These are phyloP conservation scores for Agrochola litura DNA, from an alignment of 2,888 invertebrate genomes.

Conservation along the genomic window DNA sequence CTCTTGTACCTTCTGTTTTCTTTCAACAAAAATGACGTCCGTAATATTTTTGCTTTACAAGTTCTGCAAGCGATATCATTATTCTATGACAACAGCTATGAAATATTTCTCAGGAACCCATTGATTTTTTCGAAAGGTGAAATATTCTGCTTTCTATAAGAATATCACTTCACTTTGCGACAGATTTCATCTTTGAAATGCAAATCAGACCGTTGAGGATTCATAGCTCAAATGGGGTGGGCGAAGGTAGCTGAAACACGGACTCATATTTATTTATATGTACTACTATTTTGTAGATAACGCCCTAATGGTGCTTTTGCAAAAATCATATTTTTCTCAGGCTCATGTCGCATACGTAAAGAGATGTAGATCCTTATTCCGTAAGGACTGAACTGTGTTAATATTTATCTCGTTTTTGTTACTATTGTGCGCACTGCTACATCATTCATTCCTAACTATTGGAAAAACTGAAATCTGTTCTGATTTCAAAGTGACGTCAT, in stretches of 20 bases:
- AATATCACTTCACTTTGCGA: slow-evolving; percentile 69
- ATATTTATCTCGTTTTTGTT: slow-evolving; percentile 13
- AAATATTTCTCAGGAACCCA: slow-evolving; percentile 50
- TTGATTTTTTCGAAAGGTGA: slow-evolving; percentile 65
- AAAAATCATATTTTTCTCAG: slow-evolving; percentile 25
- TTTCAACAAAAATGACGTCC: background rate
- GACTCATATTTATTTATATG: slow-evolving; percentile 66
- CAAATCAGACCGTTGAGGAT: slow-evolving; percentile 78
- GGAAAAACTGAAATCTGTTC: background rate
- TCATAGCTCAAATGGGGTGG: slow-evolving; percentile 78
- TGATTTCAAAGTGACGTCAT: background rate
- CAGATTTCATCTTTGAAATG: slow-evolving; percentile 83
- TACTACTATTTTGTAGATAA: slow-evolving; percentile 49
- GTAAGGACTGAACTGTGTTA: background rate
- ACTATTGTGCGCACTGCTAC: background rate
- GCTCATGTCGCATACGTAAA: background rate
- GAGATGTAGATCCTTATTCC: background rate
- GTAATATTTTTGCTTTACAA: background rate
- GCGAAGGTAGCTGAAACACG: slow-evolving; percentile 66
- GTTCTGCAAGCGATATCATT: background rate
- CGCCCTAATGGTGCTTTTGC: slow-evolving; percentile 44
- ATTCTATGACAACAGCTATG: slow-evolving; percentile 40
- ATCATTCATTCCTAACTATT: background rate
- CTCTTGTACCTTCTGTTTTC: background rate
- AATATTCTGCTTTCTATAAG: slow-evolving; percentile 67